Conservation (phyloP, 37 sponge, comb jelly and placozoan species). For the Hexactinellida sp. region DNA sequence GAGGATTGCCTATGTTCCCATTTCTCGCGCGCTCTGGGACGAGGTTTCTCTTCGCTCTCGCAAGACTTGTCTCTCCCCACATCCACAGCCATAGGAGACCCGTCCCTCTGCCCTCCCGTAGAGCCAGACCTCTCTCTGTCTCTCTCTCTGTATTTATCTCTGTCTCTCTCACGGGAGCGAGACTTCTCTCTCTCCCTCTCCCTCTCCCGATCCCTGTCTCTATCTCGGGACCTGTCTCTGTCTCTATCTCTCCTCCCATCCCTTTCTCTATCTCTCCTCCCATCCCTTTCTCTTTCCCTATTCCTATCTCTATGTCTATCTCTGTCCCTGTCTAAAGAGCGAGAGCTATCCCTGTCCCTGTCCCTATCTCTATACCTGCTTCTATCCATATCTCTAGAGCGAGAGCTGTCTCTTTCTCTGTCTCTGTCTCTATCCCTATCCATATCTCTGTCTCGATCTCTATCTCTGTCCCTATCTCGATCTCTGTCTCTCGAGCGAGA, state of each 20-base stretch:
- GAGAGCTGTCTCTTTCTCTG: background rate
- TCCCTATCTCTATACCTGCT: background rate
- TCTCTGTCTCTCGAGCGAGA: background rate
- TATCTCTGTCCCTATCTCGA: background rate
- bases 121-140: background rate
- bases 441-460: background rate
- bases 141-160: background rate
- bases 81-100: too few relatives aligned
- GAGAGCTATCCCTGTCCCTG: background rate
- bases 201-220: background rate
- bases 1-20: background rate
- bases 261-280: background rate
- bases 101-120: background rate
- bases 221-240: background rate
- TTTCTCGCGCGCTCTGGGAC: background rate
- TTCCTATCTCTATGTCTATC: background rate
- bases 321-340: background rate
- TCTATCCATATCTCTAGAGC: background rate
- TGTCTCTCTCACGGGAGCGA: background rate
- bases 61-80: too few relatives aligned
- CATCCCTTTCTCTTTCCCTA: background rate
- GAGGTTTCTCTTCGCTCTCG: background rate
- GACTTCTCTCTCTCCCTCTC: background rate
- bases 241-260: background rate
- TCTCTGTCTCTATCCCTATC: background rate